Evolutionary conservation across 2,888 invertebrate species (phyloP), one percentile per base, ranked within the genome.

Genomic region (Smittia aterrima): DNA sequence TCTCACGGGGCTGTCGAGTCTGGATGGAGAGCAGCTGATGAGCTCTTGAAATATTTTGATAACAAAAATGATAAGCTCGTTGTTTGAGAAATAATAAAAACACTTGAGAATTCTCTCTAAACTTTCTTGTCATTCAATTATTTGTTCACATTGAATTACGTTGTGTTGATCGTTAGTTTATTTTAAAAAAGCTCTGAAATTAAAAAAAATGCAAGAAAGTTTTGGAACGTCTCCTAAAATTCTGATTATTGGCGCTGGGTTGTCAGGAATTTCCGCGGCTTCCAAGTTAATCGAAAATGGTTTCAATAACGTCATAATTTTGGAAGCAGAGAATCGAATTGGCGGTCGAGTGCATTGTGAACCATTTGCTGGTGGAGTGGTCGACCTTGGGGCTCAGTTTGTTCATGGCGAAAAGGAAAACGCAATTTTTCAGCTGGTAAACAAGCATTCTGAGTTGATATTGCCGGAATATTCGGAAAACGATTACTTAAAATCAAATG

Each of bases 1-100:
- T 88, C 87, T 0, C 88, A 90, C 77, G 90, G 90, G 0, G 90
- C 90, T 0, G 79, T 89, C 1, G 88, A 88, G 77, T 84, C 86
- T 9, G 90, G 90, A 0, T 85, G 85, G 76, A 84, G 89, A 71
- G 90, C 89, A 79, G 90, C 89, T 0, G 83, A 87, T 22, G 81
- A 88, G 77, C 78, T 88, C 11, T 81, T 84, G 40, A 32, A 75
- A 0, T 62, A 11, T 41, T 66, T 20, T 13, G 20, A 22, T 20
- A 22, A n/a, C n/a, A n/a, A n/a, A n/a, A n/a, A n/a, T n/a, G n/a
- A n/a, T n/a, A n/a, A n/a, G n/a, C n/a, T n/a, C n/a, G n/a, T n/a
- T n/a, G n/a, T n/a, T n/a, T n/a, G n/a, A n/a, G n/a, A n/a, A n/a
- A n/a, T n/a, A n/a, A n/a, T n/a, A n/a, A n/a, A n/a, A n/a, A n/a